Base-by-base conservation (phyloP, 2,888 invertebrate genomes). In the Taenaris catops region DNA sequence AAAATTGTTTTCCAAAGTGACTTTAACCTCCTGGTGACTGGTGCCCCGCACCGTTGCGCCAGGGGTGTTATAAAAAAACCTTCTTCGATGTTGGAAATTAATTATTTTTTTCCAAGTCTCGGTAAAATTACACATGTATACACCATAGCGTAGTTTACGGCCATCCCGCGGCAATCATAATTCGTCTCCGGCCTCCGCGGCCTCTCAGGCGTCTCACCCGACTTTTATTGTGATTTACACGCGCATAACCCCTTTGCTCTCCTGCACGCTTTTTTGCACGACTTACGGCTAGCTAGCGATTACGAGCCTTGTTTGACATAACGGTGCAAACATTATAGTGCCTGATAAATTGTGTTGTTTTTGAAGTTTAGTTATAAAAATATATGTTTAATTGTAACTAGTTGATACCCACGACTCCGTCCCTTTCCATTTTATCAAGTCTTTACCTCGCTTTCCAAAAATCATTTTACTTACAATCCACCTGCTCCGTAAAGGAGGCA, bases 191-290 rank as follows among this genome's bases (percentile, higher is more conserved):
- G 56, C 59, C 66, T 63, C 63, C 65, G 63, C 63, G 57, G 61
- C 55, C 53, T 56, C 60, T 51, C 63, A 71, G 76, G 75, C 80
- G 79, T 72, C 74, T 71, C 61, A 47, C 53, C 50, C 36, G 79
- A 83, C 83, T 79, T 80, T 79, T 84, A 83, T 83, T 81, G 79
- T 81, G 83, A 83, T 83, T 83, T 83, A 84, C 67, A 61, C 63
- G 48, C 59, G 57, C 59, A 63, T 56, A 62, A 59, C 63, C 64
- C 65, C 63, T 62, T 61, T 59, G 41, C 18, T 25, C 36, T 40
- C 38, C 36, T 42, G 35, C 33, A 29, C 34, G 16, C 25, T 41
- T 44, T 44, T 44, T 46, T 44, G 38, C 36, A 32, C 19, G 35
- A 43, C 38, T 36, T 44, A 32, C 44, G 31, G 39, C 45, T 43